Evolutionary conservation across 2,888 invertebrate genomes (phyloP).

Genomic region (Nemurella pictetii): DNA sequence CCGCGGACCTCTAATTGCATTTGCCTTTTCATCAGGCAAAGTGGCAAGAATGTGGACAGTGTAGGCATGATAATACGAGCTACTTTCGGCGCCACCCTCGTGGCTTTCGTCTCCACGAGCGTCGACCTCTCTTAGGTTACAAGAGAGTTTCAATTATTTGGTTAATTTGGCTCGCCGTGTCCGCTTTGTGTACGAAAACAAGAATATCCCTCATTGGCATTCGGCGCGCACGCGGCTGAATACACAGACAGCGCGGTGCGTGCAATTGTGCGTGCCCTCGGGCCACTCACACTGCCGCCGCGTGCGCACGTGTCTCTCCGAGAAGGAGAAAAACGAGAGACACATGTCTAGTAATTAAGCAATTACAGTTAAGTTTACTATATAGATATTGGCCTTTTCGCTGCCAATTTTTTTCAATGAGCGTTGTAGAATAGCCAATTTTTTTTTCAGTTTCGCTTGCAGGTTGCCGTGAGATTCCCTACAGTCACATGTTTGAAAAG

Average conservation of each 20-base stretch:
- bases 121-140: background rate
- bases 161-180: slow-evolving; percentile 2
- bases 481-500: no score
- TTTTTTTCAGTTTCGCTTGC: no score
- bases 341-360: background rate
- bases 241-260: background rate
- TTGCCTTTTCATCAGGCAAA: background rate
- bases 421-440: no score
- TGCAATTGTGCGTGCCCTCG: background rate
- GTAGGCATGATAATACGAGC: background rate
- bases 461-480: no score
- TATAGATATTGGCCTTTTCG: no score
- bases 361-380: no score
- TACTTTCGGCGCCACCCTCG: background rate
- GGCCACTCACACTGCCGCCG: background rate
- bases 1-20: background rate
- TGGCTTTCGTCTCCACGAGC: background rate
- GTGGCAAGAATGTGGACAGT: background rate
- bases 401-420: no score
- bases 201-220: slow-evolving; percentile 22
- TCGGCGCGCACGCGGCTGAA: background rate
- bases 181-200: background rate
- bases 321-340: background rate
- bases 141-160: slow-evolving; percentile 21
- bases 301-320: background rate